A percentile compares a stretch with the other conserved stretches of the same genome.
phyloP scores from a whole-genome alignment of 2,113 vertebrate species.

The Alexandromys fortis region DNA sequence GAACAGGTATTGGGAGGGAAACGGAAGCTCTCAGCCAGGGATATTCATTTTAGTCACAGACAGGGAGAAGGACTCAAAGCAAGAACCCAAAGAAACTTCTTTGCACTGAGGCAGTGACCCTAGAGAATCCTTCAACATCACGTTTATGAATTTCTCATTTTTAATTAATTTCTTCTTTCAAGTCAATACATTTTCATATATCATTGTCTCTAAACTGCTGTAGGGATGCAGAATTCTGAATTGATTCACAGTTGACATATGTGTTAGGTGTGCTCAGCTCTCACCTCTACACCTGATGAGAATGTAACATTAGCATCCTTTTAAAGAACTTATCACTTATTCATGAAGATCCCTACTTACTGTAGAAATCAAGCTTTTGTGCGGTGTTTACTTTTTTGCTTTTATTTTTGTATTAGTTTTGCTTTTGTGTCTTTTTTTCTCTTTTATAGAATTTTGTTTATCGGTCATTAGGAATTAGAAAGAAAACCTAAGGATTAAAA shows the following conservation, averaged over 20 bases:
- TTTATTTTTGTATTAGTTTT: not conserved
- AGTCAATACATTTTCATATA: conserved; percentile 78
- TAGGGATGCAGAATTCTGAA: conserved; percentile 61
- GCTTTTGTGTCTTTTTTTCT: not conserved
- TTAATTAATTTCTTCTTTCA: conserved; percentile 80
- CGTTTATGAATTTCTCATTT: conserved; percentile 75
- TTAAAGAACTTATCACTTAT: conserved; percentile 38
- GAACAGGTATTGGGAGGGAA: conserved; percentile 82
- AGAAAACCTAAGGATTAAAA: conserved; percentile 1
- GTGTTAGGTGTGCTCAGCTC: conserved; percentile 28
- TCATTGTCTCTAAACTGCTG: conserved; percentile 65
- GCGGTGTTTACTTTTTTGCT: not conserved
- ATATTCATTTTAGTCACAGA: conserved; percentile 68
- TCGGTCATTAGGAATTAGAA: not conserved
- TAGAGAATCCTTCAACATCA: conserved; percentile 53
- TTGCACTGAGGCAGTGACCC: conserved; percentile 61
- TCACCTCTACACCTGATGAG: conserved; percentile 34
- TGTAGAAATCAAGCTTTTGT: conserved; percentile 20
- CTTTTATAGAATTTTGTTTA: not conserved
- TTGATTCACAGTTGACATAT: conserved; percentile 54
- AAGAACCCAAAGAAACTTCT: conserved; percentile 65
- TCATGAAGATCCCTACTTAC: conserved; percentile 10
- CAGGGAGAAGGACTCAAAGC: conserved; percentile 48
- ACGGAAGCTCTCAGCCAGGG: conserved; percentile 58
- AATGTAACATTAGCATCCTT: conserved; percentile 33